A percentile compares a stretch with the other conserved stretches of the same genome.
Conservation (phyloP, 2,797 vertebrate genomes). For the Monodelphis domestica region DNA sequence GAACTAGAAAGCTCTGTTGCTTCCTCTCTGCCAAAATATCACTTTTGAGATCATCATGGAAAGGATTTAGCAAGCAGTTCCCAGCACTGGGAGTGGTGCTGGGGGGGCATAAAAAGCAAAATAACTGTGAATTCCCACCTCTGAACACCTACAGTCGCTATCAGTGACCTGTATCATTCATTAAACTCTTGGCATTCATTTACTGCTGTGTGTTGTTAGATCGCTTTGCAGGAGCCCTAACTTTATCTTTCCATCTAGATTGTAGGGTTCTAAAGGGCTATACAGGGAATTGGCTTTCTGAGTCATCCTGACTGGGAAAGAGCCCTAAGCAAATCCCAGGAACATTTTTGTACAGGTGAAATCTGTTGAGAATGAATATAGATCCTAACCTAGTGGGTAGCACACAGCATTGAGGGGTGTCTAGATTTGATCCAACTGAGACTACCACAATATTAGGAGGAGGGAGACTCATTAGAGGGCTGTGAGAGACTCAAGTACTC, state of each 20-base stretch:
- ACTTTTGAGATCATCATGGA: neutral
- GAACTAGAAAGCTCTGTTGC: neutral
- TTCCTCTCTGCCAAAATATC: neutral
- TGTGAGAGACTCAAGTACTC: neutral
- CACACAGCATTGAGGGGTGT: neutral
- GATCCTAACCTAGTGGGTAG: neutral
- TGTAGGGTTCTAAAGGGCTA: neutral
- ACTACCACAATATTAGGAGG: neutral
- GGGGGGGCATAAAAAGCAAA: neutral
- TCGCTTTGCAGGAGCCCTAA: neutral
- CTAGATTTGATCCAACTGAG: neutral
- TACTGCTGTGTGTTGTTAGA: neutral
- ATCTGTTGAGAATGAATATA: neutral
- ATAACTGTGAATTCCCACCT: neutral
- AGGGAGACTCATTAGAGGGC: neutral
- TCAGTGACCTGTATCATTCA: neutral
- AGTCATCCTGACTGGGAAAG: neutral
- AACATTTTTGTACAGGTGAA: neutral
- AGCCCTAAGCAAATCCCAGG: neutral
- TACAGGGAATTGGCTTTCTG: neutral
- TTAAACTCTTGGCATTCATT: neutral
- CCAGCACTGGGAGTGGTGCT: neutral
- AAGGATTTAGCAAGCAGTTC: neutral
- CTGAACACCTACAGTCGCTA: neutral
- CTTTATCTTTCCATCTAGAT: conserved; percentile 11